These are phyloP conservation scores for Cosmia pyralina DNA, from an alignment of 2,888 invertebrate species.

Conservation along the genomic window DNA sequence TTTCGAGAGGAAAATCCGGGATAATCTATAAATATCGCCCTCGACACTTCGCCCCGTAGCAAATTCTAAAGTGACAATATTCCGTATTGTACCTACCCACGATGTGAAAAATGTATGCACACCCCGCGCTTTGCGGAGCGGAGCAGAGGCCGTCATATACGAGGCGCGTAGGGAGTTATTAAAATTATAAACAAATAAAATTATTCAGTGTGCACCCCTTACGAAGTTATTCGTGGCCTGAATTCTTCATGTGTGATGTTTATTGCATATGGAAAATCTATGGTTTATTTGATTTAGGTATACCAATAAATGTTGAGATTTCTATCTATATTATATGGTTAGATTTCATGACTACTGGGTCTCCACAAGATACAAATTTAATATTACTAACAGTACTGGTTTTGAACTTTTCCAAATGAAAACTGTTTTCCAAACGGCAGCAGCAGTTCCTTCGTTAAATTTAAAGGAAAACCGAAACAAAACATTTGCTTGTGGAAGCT, in stretches of 20 bases:
- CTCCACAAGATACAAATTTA: neutral
- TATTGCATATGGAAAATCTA: slow-evolving; percentile 55
- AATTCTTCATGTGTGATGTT: slow-evolving; percentile 77
- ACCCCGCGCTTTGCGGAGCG: slow-evolving; percentile 70
- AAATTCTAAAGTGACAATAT: slow-evolving; percentile 89
- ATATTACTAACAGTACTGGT: neutral
- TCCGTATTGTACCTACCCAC: slow-evolving; percentile 82
- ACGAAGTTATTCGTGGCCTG: slow-evolving; percentile 75
- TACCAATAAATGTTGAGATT: slow-evolving; percentile 2
- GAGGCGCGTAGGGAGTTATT: slow-evolving; percentile 85
- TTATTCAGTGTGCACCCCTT: slow-evolving; percentile 84
- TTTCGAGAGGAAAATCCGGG: slow-evolving; percentile 85
- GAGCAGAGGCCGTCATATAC: slow-evolving; percentile 69
- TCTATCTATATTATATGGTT: neutral
- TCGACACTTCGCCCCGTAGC: slow-evolving; percentile 75
- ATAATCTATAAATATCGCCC: slow-evolving; percentile 88
- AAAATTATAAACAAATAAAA: slow-evolving; percentile 90
- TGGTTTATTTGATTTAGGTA: slow-evolving; percentile 25
- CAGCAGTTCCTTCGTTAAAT: neutral
- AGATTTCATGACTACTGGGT: neutral
- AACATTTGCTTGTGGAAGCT: neutral
- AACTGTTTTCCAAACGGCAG: neutral
- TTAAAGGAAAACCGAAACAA: neutral
- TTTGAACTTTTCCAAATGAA: neutral
- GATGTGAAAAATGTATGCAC: slow-evolving; percentile 87